Percentiles rank a stretch among this genome's conserved stretches.
Conservation (phyloP, 2,888 invertebrate genomes). For the Drosophila kanekoi region DNA sequence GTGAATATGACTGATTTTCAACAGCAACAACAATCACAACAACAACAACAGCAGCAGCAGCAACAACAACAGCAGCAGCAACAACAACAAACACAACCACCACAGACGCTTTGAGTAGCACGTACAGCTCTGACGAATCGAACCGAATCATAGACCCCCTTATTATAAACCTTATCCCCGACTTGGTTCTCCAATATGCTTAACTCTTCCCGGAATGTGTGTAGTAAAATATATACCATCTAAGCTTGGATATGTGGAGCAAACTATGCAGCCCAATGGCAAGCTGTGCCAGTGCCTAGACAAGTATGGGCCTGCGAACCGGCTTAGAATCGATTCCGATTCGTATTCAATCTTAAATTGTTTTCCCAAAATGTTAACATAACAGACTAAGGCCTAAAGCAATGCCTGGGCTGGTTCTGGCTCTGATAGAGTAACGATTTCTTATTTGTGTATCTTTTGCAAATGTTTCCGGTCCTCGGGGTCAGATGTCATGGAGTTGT, state of each 20-base stretch:
- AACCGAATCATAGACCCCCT: slow-evolving; percentile 42
- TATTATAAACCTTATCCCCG: slow-evolving; percentile 36
- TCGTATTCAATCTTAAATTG: too few relatives aligned
- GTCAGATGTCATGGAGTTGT: neutral
- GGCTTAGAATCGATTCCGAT: too few relatives aligned
- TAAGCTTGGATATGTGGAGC: slow-evolving; percentile 22
- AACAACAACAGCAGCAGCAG: slow-evolving; percentile 53
- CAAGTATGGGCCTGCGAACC: too few relatives aligned
- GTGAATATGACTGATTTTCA: slow-evolving; percentile 85
- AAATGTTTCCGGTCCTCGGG: neutral
- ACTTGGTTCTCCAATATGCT: slow-evolving; percentile 49
- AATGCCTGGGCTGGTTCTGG: too few relatives aligned
- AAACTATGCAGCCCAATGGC: slow-evolving; percentile 3
- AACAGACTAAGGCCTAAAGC: too few relatives aligned
- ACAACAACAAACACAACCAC: slow-evolving; percentile 62
- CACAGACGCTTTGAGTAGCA: slow-evolving; percentile 71
- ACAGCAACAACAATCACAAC: slow-evolving; percentile 78
- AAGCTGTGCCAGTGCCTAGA: too few relatives aligned
- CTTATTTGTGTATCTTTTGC: neutral
- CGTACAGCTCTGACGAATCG: slow-evolving; percentile 47
- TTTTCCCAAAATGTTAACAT: too few relatives aligned
- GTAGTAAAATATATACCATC: slow-evolving; percentile 44
- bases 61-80: slow-evolving; percentile 58
- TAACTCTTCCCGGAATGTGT: slow-evolving; percentile 47
- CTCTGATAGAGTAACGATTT: too few relatives aligned